Evolutionary conservation across 1,140 invertebrate genomes (phyloP).

Genomic region (Trigoniulus corallinus): DNA sequence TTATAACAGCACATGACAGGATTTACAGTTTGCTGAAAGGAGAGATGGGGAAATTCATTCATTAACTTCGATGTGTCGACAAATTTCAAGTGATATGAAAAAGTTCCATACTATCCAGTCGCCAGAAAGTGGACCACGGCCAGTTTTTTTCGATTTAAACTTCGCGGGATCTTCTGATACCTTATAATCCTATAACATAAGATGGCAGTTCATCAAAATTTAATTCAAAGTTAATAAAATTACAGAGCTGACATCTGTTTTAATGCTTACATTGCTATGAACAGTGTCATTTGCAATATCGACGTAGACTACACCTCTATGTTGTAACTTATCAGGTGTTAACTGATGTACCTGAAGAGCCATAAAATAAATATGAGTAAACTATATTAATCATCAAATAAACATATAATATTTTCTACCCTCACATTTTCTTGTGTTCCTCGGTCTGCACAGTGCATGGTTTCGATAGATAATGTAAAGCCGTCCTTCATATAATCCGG

Average conservation of each 20-base stretch:
- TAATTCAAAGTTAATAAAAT: background rate
- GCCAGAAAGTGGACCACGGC: constrained; percentile 71
- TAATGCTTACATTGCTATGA: constrained; percentile 13
- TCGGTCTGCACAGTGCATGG: constrained; percentile 81
- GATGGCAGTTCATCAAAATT: background rate
- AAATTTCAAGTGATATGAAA: background rate
- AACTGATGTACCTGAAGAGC: constrained; percentile 68
- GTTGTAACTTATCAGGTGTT: constrained; percentile 66
- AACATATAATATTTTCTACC: background rate
- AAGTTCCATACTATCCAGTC: constrained; percentile 47
- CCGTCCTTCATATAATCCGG: constrained; percentile 99
- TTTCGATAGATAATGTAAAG: constrained; percentile 92
- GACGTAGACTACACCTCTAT: constrained; percentile 73
- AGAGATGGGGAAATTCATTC: background rate
- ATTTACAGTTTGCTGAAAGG: constrained; percentile 28
- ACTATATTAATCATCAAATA: background rate
- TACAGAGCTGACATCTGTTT: background rate
- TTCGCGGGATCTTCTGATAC: constrained; percentile 69
- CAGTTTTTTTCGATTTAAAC: constrained; percentile 85
- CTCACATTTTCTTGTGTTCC: constrained; percentile 70
- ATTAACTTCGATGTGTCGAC: background rate
- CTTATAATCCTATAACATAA: constrained; percentile 56
- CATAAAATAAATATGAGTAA: background rate
- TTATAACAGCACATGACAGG: constrained; percentile 99
- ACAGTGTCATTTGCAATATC: constrained; percentile 90